These are phyloP conservation scores for Smutsia gigantea DNA, from an alignment of 2,797 vertebrate species.

Conservation along the genomic window DNA sequence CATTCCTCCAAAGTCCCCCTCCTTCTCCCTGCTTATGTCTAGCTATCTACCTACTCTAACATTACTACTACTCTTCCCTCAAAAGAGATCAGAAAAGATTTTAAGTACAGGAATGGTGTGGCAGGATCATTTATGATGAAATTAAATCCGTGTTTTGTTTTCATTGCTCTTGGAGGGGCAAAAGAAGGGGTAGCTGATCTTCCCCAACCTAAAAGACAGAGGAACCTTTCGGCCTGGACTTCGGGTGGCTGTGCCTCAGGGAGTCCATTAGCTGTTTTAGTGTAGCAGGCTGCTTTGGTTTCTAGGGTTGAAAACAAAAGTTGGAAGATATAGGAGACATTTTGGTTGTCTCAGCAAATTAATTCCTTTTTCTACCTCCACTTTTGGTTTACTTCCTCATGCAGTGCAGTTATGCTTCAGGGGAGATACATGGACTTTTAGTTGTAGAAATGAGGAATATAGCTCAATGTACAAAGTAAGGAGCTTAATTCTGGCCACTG, in stretches of 20 bases:
- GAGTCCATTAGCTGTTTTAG: background rate
- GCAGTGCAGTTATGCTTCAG: background rate
- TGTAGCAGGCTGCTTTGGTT: slow-evolving; percentile 3
- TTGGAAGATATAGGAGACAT: background rate
- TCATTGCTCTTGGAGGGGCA: background rate
- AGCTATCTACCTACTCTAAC: no score
- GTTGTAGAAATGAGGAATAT: slow-evolving; percentile 34
- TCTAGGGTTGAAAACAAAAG: slow-evolving; percentile 37
- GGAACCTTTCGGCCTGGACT: background rate
- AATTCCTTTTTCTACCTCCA: background rate
- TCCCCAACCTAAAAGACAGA: background rate
- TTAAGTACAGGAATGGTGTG: slow-evolving; percentile 6
- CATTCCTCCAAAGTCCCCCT: no score
- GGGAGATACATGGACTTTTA: background rate
- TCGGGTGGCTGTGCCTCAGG: background rate
- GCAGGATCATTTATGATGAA: slow-evolving; percentile 21
- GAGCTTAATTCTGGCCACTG: slow-evolving; percentile 20
- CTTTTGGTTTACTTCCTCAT: slow-evolving; percentile 24
- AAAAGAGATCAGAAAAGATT: slow-evolving; percentile 25
- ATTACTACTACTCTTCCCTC: background rate
- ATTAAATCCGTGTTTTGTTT: slow-evolving; percentile 45
- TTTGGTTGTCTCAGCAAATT: slow-evolving; percentile 42
- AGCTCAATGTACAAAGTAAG: slow-evolving; percentile 39
- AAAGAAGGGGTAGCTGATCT: background rate
- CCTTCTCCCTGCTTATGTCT: no score